phyloP scores from a whole-genome alignment of 2,797 vertebrate genomes.

The Anabacerthia variegaticeps region DNA sequence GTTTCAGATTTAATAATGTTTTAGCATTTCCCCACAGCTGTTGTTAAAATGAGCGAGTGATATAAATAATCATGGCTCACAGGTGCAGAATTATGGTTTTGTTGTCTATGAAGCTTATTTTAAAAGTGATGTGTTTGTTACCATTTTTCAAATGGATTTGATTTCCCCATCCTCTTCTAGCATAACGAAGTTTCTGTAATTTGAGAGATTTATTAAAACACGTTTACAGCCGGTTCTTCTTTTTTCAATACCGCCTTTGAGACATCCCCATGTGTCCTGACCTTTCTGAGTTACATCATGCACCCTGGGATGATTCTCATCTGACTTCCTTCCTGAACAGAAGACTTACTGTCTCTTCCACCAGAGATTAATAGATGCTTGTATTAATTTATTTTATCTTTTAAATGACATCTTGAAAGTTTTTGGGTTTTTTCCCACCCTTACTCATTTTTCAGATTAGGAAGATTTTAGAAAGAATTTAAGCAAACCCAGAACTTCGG shows the following conservation, averaged over 20 bases:
- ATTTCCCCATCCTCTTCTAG: background rate
- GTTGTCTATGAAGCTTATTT: background rate
- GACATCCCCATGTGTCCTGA: background rate
- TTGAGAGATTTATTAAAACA: background rate
- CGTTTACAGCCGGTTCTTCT: background rate
- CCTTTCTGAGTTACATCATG: background rate
- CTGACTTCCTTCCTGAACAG: slow-evolving; percentile 14
- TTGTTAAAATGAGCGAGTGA: background rate
- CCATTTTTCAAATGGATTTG: background rate
- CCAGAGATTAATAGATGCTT: background rate
- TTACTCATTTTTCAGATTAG: background rate
- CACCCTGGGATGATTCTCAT: background rate
- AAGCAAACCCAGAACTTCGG: background rate
- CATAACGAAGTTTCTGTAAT: background rate
- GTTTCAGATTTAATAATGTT: background rate
- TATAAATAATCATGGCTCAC: slow-evolving; percentile 3
- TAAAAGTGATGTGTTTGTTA: background rate
- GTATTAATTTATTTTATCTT: background rate
- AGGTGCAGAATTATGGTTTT: background rate
- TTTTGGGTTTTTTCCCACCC: background rate
- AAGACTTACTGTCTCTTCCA: background rate
- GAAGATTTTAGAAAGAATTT: background rate
- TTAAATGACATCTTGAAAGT: background rate
- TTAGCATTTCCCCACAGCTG: background rate
- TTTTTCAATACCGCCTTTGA: background rate